A percentile compares a stretch with the other conserved stretches of the same genome.
These are phyloP conservation scores for Drosophila neotestacea DNA, from an alignment of 2,888 invertebrate species.

Conservation along the genomic window DNA sequence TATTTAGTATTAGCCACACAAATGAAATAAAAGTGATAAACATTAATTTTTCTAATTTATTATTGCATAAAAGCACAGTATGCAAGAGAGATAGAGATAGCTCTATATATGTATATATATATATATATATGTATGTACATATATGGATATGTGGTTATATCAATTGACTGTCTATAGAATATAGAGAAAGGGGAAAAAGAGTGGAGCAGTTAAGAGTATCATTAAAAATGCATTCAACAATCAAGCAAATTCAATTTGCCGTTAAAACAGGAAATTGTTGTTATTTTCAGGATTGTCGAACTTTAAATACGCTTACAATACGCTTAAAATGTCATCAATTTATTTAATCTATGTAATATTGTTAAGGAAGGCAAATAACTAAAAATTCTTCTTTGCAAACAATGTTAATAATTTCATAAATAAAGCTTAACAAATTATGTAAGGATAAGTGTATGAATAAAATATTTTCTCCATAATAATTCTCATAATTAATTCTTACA, in stretches of 20 bases:
- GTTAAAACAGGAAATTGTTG: slow-evolving; percentile 10
- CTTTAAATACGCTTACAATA: neutral
- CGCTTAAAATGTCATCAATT: no score
- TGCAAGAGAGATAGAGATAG: neutral
- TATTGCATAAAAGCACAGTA: slow-evolving; percentile 28
- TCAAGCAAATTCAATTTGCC: slow-evolving; percentile 66
- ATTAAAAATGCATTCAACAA: slow-evolving; percentile 68
- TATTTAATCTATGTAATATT: no score
- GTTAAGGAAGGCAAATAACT: no score
- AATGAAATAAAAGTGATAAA: slow-evolving; percentile 64
- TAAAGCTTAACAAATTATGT: no score
- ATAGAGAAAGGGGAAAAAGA: neutral
- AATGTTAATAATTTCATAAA: no score
- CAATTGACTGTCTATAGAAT: neutral
- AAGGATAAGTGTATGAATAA: no score
- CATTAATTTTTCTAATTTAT: slow-evolving; percentile 71
- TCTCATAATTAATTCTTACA: no score
- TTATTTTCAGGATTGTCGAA: neutral
- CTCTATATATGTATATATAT: neutral
- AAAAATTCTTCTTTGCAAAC: no score
- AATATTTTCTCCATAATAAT: no score
- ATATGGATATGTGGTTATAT: neutral
- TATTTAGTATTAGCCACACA: slow-evolving; percentile 50
- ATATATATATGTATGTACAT: neutral
- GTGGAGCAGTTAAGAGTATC: slow-evolving; percentile 8